Base-by-base conservation (phyloP, 2,113 vertebrate species). In the Dasypus novemcinctus region DNA sequence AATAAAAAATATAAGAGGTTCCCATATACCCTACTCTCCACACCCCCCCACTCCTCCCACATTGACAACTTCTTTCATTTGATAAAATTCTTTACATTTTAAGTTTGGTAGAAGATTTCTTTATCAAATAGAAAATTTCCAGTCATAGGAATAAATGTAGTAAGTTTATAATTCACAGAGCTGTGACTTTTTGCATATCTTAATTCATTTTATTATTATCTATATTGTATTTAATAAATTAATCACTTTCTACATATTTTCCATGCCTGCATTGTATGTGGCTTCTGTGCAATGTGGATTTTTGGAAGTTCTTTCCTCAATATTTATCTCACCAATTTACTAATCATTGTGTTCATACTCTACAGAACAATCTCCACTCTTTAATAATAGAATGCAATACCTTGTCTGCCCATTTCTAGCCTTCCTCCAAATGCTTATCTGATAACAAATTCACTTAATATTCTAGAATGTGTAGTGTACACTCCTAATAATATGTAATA, bases 291-390 rank as follows among this genome's bases (percentile, higher is more conserved):
- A 74, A 0, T 31, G 2, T 43, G 4, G 43, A 74, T 69, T 82
- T 94, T 92, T 64, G 6, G 43, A 43, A 83, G 41, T 92, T 90
- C n/a, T 81, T 80, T 91, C 72, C 23, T 90, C 43, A 94, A 23
- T 84, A 88, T 78, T 85, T 75, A 36, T 81, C 87, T 87, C 12
- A 79, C 69, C 57, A 79, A 49, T 84, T 84, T 59, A 29, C 33
- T 81, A 43, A 86, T n/a, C 27, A 80, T 54, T 79, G 36, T 76
- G 61, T 71, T 72, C 69, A 86, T 2, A 80, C 29, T 64, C 57
- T 66, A 82, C 9, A 82, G 38, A 71, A 83, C 29, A 69, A 68
- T 74, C 25, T 74, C 13, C 18, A 80, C n/a, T 76, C 15, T 94
- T 57, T 20, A 57, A 57, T 52, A 92, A 84, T 90, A 84, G 31